Evolutionary conservation across 1,140 invertebrate genomes (phyloP).

Genomic region (Eupeodes corollae): DNA sequence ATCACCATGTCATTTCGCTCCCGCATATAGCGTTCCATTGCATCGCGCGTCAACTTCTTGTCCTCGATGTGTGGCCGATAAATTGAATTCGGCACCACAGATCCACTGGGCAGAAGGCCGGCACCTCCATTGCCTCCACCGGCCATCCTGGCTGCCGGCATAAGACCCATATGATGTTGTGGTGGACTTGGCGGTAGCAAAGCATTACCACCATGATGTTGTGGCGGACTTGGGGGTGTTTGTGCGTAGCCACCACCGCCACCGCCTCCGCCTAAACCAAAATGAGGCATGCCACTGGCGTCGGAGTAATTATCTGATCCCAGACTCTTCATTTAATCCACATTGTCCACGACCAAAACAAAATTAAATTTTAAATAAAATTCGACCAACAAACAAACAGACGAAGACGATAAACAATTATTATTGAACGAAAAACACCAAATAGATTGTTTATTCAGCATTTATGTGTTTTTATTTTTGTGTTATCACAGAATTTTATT

Average conservation of each 20-base stretch:
- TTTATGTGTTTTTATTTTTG: too few relatives aligned
- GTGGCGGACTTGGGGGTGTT: slow-evolving; percentile 41
- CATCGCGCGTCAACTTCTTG: slow-evolving; percentile 77
- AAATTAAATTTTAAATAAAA: too few relatives aligned
- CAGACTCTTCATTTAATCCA: not conserved
- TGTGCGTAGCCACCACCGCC: slow-evolving; percentile 6
- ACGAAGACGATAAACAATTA: too few relatives aligned
- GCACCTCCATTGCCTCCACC: slow-evolving; percentile 33
- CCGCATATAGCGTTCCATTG: slow-evolving; percentile 90
- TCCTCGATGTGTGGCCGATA: slow-evolving; percentile 48
- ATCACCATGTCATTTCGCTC: slow-evolving; percentile 93
- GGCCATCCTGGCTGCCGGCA: slow-evolving; percentile 5
- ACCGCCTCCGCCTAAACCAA: slow-evolving; percentile 24
- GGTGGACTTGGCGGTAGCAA: slow-evolving; percentile 40
- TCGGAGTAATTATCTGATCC: not conserved
- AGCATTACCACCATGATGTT: slow-evolving; percentile 10
- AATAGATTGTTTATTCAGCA: too few relatives aligned
- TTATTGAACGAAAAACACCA: too few relatives aligned
- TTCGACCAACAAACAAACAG: too few relatives aligned
- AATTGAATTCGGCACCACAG: slow-evolving; percentile 3
- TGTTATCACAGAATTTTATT: too few relatives aligned
- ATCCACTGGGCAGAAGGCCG: slow-evolving; percentile 7
- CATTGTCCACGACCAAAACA: too few relatives aligned
- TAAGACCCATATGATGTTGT: slow-evolving; percentile 29
- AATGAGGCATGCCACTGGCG: slow-evolving; percentile 29